Conservation (phyloP, 1,140 invertebrate genomes). For the Zaprionus camerounensis region DNA sequence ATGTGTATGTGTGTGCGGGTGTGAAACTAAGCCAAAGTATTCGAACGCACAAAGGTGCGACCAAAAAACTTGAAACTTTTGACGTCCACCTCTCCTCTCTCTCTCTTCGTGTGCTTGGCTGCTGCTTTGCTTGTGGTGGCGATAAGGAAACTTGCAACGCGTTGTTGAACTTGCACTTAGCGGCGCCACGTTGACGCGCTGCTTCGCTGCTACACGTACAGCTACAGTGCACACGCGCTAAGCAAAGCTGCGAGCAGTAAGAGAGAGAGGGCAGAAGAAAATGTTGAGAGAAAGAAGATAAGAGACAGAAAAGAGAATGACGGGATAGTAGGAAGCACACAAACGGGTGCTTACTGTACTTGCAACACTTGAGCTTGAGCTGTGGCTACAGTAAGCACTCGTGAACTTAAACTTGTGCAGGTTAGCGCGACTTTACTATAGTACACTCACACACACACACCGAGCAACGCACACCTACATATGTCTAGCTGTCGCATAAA, state of each 20-base stretch:
- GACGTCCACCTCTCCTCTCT: neutral
- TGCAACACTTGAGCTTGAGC: no score
- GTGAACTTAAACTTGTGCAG: no score
- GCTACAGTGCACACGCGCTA: neutral
- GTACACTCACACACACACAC: neutral
- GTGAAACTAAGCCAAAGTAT: conserved; percentile 27
- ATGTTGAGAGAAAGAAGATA: neutral
- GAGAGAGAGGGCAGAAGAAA: neutral
- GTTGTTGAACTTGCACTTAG: conserved; percentile 78
- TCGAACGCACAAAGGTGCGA: conserved; percentile 40
- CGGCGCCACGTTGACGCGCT: conserved; percentile 37
- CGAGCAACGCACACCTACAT: neutral
- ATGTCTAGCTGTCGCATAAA: conserved; percentile 32
- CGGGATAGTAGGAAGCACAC: neutral
- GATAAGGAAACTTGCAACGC: conserved; percentile 70
- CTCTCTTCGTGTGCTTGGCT: neutral
- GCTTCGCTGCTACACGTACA: conserved; percentile 6
- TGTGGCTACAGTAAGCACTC: neutral
- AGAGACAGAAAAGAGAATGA: neutral
- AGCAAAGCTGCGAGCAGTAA: neutral
- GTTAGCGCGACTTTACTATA: neutral
- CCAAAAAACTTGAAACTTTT: conserved; percentile 49
- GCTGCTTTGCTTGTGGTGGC: conserved; percentile 47
- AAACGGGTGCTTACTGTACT: no score
- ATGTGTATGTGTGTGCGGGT: conserved; percentile 10